A percentile compares a stretch with the other conserved stretches of the same genome.
These are phyloP conservation scores for Drosophila takahashii DNA, from an alignment of 1,140 invertebrate genomes.

Conservation along the genomic window DNA sequence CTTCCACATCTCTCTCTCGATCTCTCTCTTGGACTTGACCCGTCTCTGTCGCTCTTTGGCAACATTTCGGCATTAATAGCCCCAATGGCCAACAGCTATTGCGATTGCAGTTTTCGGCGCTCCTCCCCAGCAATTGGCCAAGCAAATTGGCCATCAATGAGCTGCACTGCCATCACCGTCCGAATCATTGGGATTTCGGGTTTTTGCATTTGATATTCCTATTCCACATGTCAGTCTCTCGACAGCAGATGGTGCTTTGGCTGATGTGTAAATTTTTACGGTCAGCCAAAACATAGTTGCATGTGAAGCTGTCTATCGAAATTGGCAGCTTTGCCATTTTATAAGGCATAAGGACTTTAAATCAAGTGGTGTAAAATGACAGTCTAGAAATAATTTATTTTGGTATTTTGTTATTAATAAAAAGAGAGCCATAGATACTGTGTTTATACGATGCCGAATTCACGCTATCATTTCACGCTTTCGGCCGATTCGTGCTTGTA, in stretches of 20 bases:
- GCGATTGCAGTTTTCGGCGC: slow-evolving; percentile 31
- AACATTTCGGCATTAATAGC: slow-evolving; percentile 60
- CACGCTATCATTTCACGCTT: no score
- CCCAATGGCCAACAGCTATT: slow-evolving; percentile 54
- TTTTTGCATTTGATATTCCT: slow-evolving; percentile 33
- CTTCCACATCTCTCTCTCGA: not conserved
- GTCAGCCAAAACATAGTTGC: slow-evolving; percentile 29
- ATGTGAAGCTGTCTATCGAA: slow-evolving; percentile 15
- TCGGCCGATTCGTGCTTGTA: no score
- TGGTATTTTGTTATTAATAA: no score
- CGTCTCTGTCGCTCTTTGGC: slow-evolving; percentile 26
- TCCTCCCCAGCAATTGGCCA: slow-evolving; percentile 68
- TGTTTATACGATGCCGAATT: no score
- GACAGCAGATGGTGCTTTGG: slow-evolving; percentile 17
- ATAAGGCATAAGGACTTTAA: not conserved
- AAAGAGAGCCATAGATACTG: no score
- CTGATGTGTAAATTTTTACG: slow-evolving; percentile 39
- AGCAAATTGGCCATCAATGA: slow-evolving; percentile 73
- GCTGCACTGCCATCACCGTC: slow-evolving; percentile 44
- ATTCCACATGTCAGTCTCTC: slow-evolving; percentile 2
- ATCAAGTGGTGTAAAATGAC: not conserved
- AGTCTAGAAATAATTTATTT: no score
- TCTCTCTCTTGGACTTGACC: not conserved
- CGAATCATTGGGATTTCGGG: slow-evolving; percentile 30
- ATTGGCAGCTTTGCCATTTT: not conserved